phyloP scores from a whole-genome alignment of 2,888 invertebrate species.

The Oegoconia quadripuncta region DNA sequence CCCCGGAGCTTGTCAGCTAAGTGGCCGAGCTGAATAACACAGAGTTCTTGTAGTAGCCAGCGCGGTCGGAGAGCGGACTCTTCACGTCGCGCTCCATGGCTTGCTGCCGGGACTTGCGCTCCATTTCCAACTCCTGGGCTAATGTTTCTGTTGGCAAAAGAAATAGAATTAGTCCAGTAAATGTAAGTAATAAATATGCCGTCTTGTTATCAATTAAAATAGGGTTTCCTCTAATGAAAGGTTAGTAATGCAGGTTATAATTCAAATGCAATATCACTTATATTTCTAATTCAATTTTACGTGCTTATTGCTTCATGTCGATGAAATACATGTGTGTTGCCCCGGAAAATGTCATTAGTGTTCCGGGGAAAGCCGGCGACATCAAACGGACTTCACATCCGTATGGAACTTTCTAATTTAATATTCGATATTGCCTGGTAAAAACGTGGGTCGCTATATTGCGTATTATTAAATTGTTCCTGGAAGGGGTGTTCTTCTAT shows the following conservation, averaged over 20 bases:
- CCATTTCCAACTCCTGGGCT: conserved; percentile 92
- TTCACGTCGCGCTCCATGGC: conserved; percentile 90
- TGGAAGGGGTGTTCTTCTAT: conserved; percentile 44
- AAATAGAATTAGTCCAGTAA: too few species aligned
- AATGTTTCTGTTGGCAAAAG: conserved; percentile 85
- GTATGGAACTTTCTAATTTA: conserved; percentile 67
- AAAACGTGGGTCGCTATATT: conserved; percentile 61
- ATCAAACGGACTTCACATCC: conserved; percentile 71
- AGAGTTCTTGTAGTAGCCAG: conserved; percentile 93
- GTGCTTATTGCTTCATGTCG: background rate
- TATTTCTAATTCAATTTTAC: background rate
- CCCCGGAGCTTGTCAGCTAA: conserved; percentile 75
- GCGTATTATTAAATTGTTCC: conserved; percentile 59
- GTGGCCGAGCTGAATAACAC: conserved; percentile 94
- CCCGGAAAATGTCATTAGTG: conserved; percentile 71
- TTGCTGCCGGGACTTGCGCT: conserved; percentile 90
- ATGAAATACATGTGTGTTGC: conserved; percentile 43
- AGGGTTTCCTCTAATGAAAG: too few species aligned
- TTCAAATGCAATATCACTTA: conserved; percentile 3
- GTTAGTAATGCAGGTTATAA: too few species aligned
- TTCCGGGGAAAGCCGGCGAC: conserved; percentile 53
- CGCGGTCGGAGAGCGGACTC: conserved; percentile 89
- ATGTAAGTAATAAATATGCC: too few species aligned
- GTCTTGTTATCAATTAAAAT: too few species aligned
- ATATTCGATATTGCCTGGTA: conserved; percentile 65